Conservation (phyloP, 1,140 invertebrate genomes). For the Ridgeia piscesae region DNA sequence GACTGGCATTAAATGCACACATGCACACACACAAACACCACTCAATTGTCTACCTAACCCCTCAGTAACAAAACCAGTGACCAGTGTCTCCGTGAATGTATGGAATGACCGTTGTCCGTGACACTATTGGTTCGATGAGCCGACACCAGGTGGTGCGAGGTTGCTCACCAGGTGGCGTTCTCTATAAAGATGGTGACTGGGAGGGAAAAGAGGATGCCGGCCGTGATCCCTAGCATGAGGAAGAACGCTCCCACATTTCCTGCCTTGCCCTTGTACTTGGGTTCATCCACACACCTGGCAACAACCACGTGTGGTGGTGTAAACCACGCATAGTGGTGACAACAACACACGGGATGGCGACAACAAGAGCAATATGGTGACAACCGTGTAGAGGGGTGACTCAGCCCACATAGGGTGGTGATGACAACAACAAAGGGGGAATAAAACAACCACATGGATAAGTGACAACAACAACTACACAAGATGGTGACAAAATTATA, state of each 20-base stretch:
- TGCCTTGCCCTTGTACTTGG: conserved; percentile 79
- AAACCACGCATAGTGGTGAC: too few species aligned
- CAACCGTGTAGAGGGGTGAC: too few species aligned
- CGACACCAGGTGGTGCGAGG: background rate
- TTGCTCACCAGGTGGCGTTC: conserved; percentile 9
- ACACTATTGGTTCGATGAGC: background rate
- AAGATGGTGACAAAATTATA: too few species aligned
- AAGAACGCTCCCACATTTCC: conserved; percentile 94
- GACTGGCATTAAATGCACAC: background rate
- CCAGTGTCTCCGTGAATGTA: background rate
- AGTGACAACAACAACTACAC: too few species aligned
- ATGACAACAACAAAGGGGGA: too few species aligned
- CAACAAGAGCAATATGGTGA: too few species aligned
- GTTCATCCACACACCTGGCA: conserved; percentile 69
- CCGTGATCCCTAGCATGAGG: conserved; percentile 85
- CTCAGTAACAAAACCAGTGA: background rate
- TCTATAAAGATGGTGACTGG: conserved; percentile 63
- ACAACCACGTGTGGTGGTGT: too few species aligned
- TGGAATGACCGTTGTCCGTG: background rate
- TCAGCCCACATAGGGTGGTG: too few species aligned
- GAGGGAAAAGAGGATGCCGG: conserved; percentile 77
- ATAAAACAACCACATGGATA: too few species aligned
- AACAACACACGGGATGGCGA: too few species aligned
- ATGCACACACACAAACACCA: background rate
- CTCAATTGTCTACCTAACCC: background rate